Conservation (phyloP, 2,113 vertebrate genomes). For the Antennarius striatus region DNA sequence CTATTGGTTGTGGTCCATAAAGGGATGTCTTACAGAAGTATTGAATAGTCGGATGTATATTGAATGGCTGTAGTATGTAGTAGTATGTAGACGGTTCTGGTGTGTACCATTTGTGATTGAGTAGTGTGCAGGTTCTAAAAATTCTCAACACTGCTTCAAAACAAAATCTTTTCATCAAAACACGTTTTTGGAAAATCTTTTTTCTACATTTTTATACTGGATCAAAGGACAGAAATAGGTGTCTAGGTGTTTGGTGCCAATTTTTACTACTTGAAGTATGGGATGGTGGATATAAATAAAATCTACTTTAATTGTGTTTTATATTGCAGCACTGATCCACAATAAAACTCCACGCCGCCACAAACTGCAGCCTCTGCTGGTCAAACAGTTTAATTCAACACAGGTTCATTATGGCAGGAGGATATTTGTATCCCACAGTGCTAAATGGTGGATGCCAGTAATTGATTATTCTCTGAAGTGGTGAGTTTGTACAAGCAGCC, state of each 20-base stretch:
- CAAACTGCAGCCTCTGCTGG: no score
- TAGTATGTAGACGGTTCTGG: slow-evolving; percentile 11
- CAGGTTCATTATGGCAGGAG: no score
- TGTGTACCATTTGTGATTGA: slow-evolving; percentile 2
- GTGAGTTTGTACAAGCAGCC: slow-evolving; percentile 14
- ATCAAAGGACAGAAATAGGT: not conserved
- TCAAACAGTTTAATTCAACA: no score
- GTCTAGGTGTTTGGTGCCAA: not conserved
- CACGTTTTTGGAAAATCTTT: no score
- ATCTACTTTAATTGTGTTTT: no score
- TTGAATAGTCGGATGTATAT: slow-evolving; percentile 19
- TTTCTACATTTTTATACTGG: not conserved
- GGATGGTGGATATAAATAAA: no score
- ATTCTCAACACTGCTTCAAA: slow-evolving; percentile 4
- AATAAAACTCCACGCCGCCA: no score
- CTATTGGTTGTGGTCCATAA: slow-evolving; percentile 50
- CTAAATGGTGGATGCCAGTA: no score
- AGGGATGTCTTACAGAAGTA: slow-evolving; percentile 34
- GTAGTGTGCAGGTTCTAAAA: slow-evolving; percentile 19
- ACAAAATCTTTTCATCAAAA: not conserved
- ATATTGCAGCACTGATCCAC: no score
- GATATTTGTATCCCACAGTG: no score
- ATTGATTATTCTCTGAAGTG: no score
- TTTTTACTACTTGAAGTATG: not conserved
- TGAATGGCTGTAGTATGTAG: slow-evolving; percentile 1